A percentile compares a stretch with the other conserved stretches of the same genome.
Evolutionary conservation across 2,797 vertebrate genomes (phyloP).

Genomic region (Benthosema pterotum): DNA sequence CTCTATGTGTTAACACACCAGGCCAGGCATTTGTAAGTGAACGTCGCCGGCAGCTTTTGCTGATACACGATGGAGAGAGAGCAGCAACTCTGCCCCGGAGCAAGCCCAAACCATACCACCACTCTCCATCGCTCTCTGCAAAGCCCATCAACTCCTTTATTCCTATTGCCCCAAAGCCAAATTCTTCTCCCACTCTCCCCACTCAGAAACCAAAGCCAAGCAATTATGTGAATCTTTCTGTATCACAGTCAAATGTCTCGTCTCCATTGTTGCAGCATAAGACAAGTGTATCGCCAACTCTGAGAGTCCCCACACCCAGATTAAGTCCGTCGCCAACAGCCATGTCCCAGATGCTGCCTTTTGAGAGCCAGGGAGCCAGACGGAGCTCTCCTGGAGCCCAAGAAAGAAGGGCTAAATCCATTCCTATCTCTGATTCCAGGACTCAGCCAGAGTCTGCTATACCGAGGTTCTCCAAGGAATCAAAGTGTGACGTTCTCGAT

Average conservation of each 20-base stretch:
- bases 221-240: slow-evolving; percentile 27
- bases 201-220: slow-evolving; percentile 50
- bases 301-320: slow-evolving; percentile 57
- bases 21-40: slow-evolving; percentile 31
- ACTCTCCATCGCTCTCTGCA: slow-evolving; percentile 31
- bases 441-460: slow-evolving; percentile 1
- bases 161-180: slow-evolving; percentile 37
- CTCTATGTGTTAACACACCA: slow-evolving; percentile 16
- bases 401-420: slow-evolving; percentile 61
- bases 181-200: slow-evolving; percentile 45
- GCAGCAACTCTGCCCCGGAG: slow-evolving; percentile 58
- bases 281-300: slow-evolving; percentile 56
- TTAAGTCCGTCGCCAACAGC: slow-evolving; percentile 57
- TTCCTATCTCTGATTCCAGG: slow-evolving; percentile 63
- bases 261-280: slow-evolving; percentile 27
- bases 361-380: slow-evolving; percentile 36
- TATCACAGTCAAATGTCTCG: slow-evolving; percentile 37
- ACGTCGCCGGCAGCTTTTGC: slow-evolving; percentile 27
- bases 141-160: slow-evolving; percentile 47
- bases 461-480: slow-evolving; percentile 22
- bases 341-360: slow-evolving; percentile 34
- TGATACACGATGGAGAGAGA: slow-evolving; percentile 41
- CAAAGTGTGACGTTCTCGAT: slow-evolving; percentile 50
- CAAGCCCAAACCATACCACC: slow-evolving; percentile 42
- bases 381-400: slow-evolving; percentile 50